Evolutionary conservation across 2,888 invertebrate genomes (phyloP).

Genomic region (Quadriops clusia): DNA sequence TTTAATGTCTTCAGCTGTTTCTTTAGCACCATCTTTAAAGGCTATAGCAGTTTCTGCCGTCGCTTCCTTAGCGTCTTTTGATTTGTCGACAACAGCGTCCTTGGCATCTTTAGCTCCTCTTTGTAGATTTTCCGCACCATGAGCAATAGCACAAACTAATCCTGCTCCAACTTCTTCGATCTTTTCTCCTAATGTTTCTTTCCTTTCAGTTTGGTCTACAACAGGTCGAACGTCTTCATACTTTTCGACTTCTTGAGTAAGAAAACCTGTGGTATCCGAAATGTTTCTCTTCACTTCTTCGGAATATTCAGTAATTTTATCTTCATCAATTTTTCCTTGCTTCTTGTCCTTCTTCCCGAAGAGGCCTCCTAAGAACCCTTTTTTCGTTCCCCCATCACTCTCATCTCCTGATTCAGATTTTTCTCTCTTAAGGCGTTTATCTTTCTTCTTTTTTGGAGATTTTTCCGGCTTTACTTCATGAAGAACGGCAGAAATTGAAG

Average conservation of each 20-base stretch:
- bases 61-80: too few relatives aligned
- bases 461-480: background rate
- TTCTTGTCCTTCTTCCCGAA: slow-evolving; percentile 15
- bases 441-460: slow-evolving; percentile 19
- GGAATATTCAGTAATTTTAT: slow-evolving; percentile 1
- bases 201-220: background rate
- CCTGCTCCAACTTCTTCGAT: too few relatives aligned
- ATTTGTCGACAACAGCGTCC: too few relatives aligned
- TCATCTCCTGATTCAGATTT: slow-evolving; percentile 10
- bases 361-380: slow-evolving; percentile 14
- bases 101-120: slow-evolving; percentile 4
- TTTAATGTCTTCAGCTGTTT: slow-evolving; percentile 2
- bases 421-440: slow-evolving; percentile 15
- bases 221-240: slow-evolving; percentile 16
- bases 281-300: slow-evolving; percentile 15
- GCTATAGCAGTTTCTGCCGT: too few relatives aligned
- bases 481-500: slow-evolving; percentile 10
- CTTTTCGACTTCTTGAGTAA: slow-evolving; percentile 20
- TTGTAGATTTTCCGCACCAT: slow-evolving; percentile 5
- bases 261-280: slow-evolving; percentile 19
- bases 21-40: too few relatives aligned
- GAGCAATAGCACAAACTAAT: too few relatives aligned
- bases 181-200: too few relatives aligned
- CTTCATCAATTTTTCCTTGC: slow-evolving; percentile 3
- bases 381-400: slow-evolving; percentile 6